Base-by-base conservation (phyloP, 2,113 vertebrate genomes). In the Paradisaea rubra region DNA sequence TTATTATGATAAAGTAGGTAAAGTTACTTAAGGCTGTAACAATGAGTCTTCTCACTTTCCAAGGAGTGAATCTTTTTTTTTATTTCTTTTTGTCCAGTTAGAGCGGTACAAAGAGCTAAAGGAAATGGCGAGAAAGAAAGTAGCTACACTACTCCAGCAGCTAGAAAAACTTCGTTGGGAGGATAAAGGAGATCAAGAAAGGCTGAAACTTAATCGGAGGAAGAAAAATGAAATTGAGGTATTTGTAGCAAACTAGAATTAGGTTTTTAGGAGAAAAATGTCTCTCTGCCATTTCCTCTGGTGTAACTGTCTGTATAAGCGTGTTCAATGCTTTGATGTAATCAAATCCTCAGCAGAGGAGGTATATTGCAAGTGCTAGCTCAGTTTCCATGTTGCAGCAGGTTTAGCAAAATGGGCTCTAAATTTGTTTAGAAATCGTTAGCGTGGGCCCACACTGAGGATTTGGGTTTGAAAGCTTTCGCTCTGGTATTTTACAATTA, bases 101-200 rank as follows among this genome's bases (percentile, higher is more conserved):
- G 95, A 98, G 52, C 97, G 8, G 50, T 99, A 99, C 84, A 98
- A 97, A 47, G 98, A 98, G 61, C 97, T 99, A 52, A 99, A 99
- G 96, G 98, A 99, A 73, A 45, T 94, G 52, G 97, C 98, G 11
- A 98, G 97, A 70, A 99, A 96, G 94, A 98, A 98, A 91, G 98
- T 97, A 15, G 98, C 98, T 8, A 93, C 96, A 1, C 73, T 99
- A 73, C 96, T 81, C 23, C 99, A 99, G 60, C 98, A 98, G 47
- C 94, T 98, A 12, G 97, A 99, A 78, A 99, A 99, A 73, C 96
- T 99, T 45, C 95, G 93, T 12, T 98, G 98, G 99, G 99, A 99
- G 37, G 97, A 99, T 60, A 99, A 94, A 91, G 97, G 98, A 2
- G 98, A 99, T 61, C 56, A 92, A 13, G 99, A 99, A 65, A 98